These are phyloP conservation scores for Anthophora plumipes DNA, from an alignment of 2,888 invertebrate species.

Conservation along the genomic window DNA sequence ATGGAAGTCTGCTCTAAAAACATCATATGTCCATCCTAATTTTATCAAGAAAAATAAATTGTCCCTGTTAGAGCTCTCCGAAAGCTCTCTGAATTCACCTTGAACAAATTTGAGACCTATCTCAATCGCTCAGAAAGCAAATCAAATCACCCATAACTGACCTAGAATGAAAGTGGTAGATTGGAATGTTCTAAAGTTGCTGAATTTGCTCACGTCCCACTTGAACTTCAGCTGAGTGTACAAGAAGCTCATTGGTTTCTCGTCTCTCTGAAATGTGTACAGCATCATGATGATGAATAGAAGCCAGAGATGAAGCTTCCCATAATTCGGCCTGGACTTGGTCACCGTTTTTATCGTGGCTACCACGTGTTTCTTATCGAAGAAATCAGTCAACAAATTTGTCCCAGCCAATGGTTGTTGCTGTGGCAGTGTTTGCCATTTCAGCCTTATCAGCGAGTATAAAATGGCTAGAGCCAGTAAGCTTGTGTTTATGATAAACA, in stretches of 20 bases:
- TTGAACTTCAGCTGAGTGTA: constrained; percentile 90
- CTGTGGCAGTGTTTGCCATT: constrained; percentile 89
- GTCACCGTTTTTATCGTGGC: constrained; percentile 88
- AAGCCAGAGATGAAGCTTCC: constrained; percentile 88
- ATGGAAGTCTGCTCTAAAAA: too few relatives aligned
- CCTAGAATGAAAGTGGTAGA: constrained; percentile 89
- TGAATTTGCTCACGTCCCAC: constrained; percentile 90
- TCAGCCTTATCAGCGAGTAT: constrained; percentile 88
- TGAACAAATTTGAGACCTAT: not conserved
- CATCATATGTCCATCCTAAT: too few relatives aligned
- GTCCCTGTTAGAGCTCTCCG: too few relatives aligned
- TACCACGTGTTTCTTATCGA: constrained; percentile 89
- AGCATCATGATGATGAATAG: constrained; percentile 91
- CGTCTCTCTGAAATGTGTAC: constrained; percentile 94
- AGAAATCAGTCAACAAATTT: constrained; percentile 89
- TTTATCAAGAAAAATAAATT: too few relatives aligned
- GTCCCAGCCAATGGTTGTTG: constrained; percentile 87
- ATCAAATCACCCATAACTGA: constrained; percentile 60
- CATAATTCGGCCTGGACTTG: constrained; percentile 86
- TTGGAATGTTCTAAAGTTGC: constrained; percentile 90
- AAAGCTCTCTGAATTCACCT: too few relatives aligned
- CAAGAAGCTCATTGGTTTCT: constrained; percentile 90
- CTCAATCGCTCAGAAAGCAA: not conserved
- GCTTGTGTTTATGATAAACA: constrained; percentile 90
- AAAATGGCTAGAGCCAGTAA: constrained; percentile 88